A percentile compares a stretch with the other conserved stretches of the same genome.
These are phyloP conservation scores for Amphipyra berbera DNA, from an alignment of 2,888 invertebrate species.

Conservation along the genomic window DNA sequence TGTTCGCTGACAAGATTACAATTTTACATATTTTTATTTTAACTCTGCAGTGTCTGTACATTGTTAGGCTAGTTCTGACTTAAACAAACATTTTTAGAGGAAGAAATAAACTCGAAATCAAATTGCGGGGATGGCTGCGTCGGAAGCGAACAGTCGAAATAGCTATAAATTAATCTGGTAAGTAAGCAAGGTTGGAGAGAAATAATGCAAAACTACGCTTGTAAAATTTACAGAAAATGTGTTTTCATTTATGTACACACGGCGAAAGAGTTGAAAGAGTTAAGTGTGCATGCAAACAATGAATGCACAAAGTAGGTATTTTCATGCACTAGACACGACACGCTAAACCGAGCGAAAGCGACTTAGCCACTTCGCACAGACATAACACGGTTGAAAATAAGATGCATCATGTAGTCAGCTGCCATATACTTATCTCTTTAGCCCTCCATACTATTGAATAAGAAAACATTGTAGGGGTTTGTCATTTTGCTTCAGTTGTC, in stretches of 20 bases:
- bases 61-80: conserved; percentile 16
- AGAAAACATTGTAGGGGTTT: conserved; percentile 5
- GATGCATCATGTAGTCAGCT: background rate
- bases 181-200: conserved; percentile 14
- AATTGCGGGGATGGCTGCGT: conserved; percentile 15
- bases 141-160: conserved; percentile 17
- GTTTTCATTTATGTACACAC: background rate
- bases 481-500: conserved; percentile 9
- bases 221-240: conserved; percentile 9
- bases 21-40: conserved; percentile 2
- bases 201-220: conserved; percentile 21
- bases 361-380: too few relatives aligned
- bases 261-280: background rate
- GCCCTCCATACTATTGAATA: conserved; percentile 5
- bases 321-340: too few relatives aligned
- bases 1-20: background rate
- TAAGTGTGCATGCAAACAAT: background rate
- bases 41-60: background rate
- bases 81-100: conserved; percentile 17
- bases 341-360: too few relatives aligned
- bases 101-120: conserved; percentile 29
- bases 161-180: conserved; percentile 30
- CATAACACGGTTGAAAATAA: too few relatives aligned
- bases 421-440: background rate
- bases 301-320: background rate